Percentiles rank a stretch among this genome's conserved stretches.
Evolutionary conservation across 1,140 invertebrate genomes (phyloP).

Genomic region (Cyphomyrmex costatus): DNA sequence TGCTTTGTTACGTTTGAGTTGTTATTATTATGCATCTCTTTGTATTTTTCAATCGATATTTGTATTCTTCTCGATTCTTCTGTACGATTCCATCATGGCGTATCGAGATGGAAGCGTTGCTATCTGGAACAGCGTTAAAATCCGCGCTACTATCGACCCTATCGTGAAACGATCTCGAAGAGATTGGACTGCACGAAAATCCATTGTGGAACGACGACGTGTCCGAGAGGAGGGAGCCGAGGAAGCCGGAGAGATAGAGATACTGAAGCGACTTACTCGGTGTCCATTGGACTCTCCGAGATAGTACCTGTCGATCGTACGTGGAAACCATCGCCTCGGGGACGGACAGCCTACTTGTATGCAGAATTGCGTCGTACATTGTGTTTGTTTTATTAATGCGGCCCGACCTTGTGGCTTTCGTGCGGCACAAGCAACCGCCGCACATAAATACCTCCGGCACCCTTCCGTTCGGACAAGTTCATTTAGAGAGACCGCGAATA

Average conservation of each 20-base stretch:
- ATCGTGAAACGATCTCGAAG: conserved; percentile 57
- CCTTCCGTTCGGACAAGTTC: conserved; percentile 70
- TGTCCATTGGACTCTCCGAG: conserved; percentile 64
- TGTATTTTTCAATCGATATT: conserved; percentile 17
- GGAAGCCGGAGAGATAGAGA: conserved; percentile 62
- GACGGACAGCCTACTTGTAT: conserved; percentile 75
- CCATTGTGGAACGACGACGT: conserved; percentile 58
- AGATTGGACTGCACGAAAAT: conserved; percentile 62
- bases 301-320: conserved; percentile 77
- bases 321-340: conserved; percentile 74
- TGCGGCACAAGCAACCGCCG: conserved; percentile 64
- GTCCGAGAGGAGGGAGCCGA: conserved; percentile 31
- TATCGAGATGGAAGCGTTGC: conserved; percentile 33
- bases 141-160: conserved; percentile 46
- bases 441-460: conserved; percentile 70
- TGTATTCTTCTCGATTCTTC: not conserved
- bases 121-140: conserved; percentile 54
- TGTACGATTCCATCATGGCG: conserved; percentile 41
- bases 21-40: not conserved
- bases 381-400: conserved; percentile 85
- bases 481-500: conserved; percentile 57
- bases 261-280: conserved; percentile 58
- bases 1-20: not conserved
- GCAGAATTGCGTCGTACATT: conserved; percentile 81
- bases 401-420: conserved; percentile 79